phyloP scores from a whole-genome alignment of 2,797 vertebrate species.

The Oceanodroma leucorhoa region DNA sequence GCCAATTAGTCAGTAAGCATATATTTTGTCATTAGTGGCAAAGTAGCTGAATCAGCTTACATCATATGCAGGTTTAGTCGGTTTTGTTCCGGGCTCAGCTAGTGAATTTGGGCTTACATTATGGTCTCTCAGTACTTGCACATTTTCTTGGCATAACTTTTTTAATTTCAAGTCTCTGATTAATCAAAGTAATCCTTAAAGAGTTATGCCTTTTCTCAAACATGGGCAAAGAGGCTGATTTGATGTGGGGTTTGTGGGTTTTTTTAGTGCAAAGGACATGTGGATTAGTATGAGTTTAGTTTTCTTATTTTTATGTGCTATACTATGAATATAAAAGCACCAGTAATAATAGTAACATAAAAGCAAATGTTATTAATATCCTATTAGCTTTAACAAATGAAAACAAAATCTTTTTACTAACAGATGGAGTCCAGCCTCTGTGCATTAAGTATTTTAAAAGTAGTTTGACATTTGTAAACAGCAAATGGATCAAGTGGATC shows the following conservation, averaged over 20 bases:
- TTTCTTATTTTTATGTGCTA: background rate
- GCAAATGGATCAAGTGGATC: background rate
- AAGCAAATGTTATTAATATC: background rate
- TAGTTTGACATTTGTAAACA: background rate
- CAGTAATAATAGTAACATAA: background rate
- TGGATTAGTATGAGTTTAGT: background rate
- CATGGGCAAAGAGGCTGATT: background rate
- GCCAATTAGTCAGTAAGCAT: accelerated
- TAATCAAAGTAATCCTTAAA: background rate
- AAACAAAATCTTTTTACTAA: background rate
- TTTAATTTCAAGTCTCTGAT: background rate
- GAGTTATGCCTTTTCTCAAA: background rate
- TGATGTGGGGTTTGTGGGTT: background rate
- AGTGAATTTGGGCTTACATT: background rate
- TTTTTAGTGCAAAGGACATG: background rate
- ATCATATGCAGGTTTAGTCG: background rate
- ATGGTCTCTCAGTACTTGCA: background rate
- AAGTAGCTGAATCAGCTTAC: background rate
- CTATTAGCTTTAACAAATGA: background rate
- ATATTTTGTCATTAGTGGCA: background rate
- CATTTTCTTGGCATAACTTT: background rate
- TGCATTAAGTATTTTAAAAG: background rate
- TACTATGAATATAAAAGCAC: background rate
- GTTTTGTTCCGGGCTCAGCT: background rate
- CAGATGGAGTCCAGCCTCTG: background rate